Evolutionary conservation across 1,140 invertebrate species (phyloP).

Genomic region (Pseudachorutes palmiensis): DNA sequence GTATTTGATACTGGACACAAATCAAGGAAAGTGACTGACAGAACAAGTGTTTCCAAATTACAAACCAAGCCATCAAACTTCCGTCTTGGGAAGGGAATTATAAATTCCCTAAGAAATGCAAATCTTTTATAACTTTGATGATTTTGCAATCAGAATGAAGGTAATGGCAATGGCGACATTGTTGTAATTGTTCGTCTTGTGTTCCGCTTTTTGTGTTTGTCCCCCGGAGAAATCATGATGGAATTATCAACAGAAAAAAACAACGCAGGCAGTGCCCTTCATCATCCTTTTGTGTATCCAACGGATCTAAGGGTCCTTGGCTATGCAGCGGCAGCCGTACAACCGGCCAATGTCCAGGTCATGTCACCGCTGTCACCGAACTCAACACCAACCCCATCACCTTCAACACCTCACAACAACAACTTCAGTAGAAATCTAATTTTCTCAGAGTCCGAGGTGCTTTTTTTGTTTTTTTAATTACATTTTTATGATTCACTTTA

Average conservation of each 20-base stretch:
- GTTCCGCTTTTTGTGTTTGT: neutral
- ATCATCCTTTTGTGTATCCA: conserved; percentile 33
- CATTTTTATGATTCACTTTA: neutral
- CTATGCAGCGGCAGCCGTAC: conserved; percentile 19
- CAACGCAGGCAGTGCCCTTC: conserved; percentile 29
- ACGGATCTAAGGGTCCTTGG: conserved; percentile 35
- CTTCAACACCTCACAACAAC: conserved; percentile 12
- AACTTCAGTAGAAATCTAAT: conserved; percentile 33
- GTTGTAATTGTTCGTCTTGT: neutral
- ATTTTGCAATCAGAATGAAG: conserved; percentile 1
- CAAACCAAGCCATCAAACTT: neutral
- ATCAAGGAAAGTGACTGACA: neutral
- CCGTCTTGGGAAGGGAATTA: neutral
- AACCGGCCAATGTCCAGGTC: neutral
- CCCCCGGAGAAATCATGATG: conserved; percentile 30
- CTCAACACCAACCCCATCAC: conserved; percentile 7
- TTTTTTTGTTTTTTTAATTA: conserved; percentile 8
- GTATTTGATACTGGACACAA: neutral
- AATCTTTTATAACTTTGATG: conserved; percentile 6
- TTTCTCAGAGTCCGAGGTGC: conserved; percentile 34
- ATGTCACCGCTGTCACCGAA: conserved; percentile 3
- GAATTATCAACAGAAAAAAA: conserved; percentile 32
- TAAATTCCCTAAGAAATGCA: conserved; percentile 7
- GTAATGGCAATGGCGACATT: neutral
- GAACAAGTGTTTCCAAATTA: neutral